These are phyloP conservation scores for Notolepis coatsorum DNA, from an alignment of 2,797 vertebrate species.

Conservation along the genomic window DNA sequence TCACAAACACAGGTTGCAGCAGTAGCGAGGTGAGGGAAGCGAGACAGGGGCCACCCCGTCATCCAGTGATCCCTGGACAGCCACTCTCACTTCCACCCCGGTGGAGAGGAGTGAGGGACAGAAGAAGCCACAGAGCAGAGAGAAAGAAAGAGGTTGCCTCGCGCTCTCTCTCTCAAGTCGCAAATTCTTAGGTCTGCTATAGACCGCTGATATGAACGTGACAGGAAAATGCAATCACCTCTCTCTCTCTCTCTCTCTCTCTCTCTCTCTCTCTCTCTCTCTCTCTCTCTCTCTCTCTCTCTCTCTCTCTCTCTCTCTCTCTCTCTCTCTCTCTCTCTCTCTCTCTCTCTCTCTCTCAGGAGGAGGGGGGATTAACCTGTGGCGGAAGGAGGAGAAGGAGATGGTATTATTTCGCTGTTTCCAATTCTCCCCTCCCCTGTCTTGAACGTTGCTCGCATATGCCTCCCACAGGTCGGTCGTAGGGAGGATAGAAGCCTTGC, in stretches of 20 bases:
- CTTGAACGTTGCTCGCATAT: too few species aligned
- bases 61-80: too few species aligned
- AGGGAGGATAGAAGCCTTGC: too few species aligned
- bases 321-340: not conserved
- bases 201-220: too few species aligned
- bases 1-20: not conserved
- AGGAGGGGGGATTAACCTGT: not conserved
- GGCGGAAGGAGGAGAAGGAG: not conserved
- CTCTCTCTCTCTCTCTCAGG: not conserved
- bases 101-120: not conserved
- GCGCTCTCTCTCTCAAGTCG: too few species aligned
- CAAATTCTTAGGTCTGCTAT: too few species aligned
- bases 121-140: not conserved
- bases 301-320: not conserved
- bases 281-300: not conserved
- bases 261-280: conserved; percentile 10
- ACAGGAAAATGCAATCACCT: too few species aligned
- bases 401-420: too few species aligned
- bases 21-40: not conserved
- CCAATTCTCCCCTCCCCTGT: too few species aligned
- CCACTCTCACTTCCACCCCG: too few species aligned
- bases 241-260: conserved; percentile 15
- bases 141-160: not conserved
- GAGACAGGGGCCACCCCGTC: too few species aligned
- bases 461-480: too few species aligned